These are phyloP conservation scores for Apamea monoglypha DNA, from an alignment of 2,888 invertebrate genomes.

Conservation along the genomic window DNA sequence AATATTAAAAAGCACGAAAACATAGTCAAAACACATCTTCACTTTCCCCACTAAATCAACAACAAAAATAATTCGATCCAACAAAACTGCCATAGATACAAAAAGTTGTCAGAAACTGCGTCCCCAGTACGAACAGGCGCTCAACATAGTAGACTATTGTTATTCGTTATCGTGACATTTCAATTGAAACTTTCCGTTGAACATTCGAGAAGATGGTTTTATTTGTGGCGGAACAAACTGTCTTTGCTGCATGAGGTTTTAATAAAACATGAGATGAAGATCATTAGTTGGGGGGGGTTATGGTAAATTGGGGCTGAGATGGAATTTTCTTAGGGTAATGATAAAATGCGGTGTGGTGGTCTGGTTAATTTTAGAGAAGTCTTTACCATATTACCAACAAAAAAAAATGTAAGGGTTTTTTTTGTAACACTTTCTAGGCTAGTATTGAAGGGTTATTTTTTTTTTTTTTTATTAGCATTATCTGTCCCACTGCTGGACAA, in stretches of 20 bases:
- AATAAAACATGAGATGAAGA: slow-evolving; percentile 63
- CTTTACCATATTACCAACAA: not conserved
- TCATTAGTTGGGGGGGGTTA: slow-evolving; percentile 42
- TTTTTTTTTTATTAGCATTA: no score
- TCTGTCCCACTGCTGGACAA: no score
- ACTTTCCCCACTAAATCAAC: slow-evolving; percentile 34
- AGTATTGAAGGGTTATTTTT: no score
- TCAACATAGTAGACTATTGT: slow-evolving; percentile 65
- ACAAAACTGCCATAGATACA: slow-evolving; percentile 40
- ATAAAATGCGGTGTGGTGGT: not conserved
- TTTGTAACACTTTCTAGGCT: no score
- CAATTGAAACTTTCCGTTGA: slow-evolving; percentile 74
- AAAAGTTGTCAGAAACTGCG: slow-evolving; percentile 55
- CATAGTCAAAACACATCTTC: slow-evolving; percentile 11
- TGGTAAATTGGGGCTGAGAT: slow-evolving; percentile 14
- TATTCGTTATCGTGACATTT: slow-evolving; percentile 76
- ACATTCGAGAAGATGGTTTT: slow-evolving; percentile 60
- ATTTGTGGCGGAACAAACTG: slow-evolving; percentile 56
- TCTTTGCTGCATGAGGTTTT: slow-evolving; percentile 52
- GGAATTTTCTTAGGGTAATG: not conserved
- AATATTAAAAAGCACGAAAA: not conserved
- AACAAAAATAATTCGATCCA: slow-evolving; percentile 47
- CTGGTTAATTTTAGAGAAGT: not conserved
- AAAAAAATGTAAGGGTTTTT: no score
- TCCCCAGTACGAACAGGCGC: slow-evolving; percentile 43